These are phyloP conservation scores for Berghia stephanieae DNA, from an alignment of 1,140 invertebrate species.

Conservation along the genomic window DNA sequence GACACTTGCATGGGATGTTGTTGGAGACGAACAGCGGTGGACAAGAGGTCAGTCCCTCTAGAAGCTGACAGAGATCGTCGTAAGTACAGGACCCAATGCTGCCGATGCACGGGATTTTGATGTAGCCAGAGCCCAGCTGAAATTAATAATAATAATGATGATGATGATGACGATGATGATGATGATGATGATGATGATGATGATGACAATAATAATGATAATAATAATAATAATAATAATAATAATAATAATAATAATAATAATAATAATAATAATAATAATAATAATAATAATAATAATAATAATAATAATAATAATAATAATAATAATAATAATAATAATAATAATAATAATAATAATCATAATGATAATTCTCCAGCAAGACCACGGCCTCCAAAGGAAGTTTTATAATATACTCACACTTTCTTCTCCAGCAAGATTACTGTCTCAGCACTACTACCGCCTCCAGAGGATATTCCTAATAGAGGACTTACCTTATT, in stretches of 20 bases:
- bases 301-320: neutral
- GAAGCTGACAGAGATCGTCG: conserved; percentile 40
- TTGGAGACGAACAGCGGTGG: conserved; percentile 34
- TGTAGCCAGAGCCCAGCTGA: conserved; percentile 26
- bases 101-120: conserved; percentile 46
- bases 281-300: neutral
- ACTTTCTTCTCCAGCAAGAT: too few relatives aligned
- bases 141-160: neutral
- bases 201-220: neutral
- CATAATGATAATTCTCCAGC: too few relatives aligned
- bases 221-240: neutral
- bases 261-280: neutral
- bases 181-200: conserved; percentile 7
- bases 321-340: neutral
- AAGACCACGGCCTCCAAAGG: too few relatives aligned
- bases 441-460: too few relatives aligned
- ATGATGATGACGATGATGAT: conserved; percentile 4
- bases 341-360: too few relatives aligned
- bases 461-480: too few relatives aligned
- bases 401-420: too few relatives aligned
- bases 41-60: conserved; percentile 35
- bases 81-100: conserved; percentile 48
- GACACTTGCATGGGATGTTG: conserved; percentile 45
- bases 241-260: neutral
- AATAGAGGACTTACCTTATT: too few relatives aligned